Evolutionary conservation across 2,888 invertebrate genomes (phyloP).

Genomic region (Oscheius sp.): DNA sequence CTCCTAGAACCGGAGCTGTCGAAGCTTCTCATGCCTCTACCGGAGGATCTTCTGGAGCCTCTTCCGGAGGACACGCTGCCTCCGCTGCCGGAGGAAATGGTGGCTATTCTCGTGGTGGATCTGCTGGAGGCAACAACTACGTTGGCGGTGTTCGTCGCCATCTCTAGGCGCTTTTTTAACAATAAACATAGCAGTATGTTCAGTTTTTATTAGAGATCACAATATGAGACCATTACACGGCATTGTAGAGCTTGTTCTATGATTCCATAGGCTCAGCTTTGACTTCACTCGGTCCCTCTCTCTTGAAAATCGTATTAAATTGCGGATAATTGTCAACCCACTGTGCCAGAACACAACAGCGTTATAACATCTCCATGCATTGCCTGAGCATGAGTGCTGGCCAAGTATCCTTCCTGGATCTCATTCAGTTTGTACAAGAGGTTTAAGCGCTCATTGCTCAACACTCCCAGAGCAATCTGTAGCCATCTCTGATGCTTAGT

Average conservation of each 20-base stretch:
- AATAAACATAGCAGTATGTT: background rate
- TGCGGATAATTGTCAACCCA: background rate
- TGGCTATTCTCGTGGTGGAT: slow-evolving; percentile 3
- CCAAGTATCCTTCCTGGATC: slow-evolving; percentile 46
- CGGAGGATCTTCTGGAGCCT: background rate
- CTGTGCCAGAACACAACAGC: slow-evolving; percentile 42
- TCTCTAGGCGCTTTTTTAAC: too few species aligned
- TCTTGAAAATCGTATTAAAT: background rate
- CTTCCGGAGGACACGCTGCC: background rate
- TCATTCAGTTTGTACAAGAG: slow-evolving; percentile 55
- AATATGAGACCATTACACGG: background rate
- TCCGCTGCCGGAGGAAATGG: background rate
- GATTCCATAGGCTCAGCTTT: background rate
- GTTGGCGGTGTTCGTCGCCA: background rate
- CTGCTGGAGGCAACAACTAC: slow-evolving; percentile 6
- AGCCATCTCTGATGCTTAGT: slow-evolving; percentile 60
- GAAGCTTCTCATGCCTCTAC: background rate
- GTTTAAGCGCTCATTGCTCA: slow-evolving; percentile 59
- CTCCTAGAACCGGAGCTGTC: slow-evolving; percentile 9
- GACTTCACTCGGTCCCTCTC: background rate
- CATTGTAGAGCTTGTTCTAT: background rate
- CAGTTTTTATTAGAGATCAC: background rate
- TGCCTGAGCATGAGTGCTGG: slow-evolving; percentile 14
- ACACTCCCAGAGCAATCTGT: slow-evolving; percentile 56
- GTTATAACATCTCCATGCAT: slow-evolving; percentile 49